A percentile compares a stretch with the other conserved stretches of the same genome.
These are phyloP conservation scores for Belgica antarctica DNA, from an alignment of 2,888 invertebrate genomes.

Conservation along the genomic window DNA sequence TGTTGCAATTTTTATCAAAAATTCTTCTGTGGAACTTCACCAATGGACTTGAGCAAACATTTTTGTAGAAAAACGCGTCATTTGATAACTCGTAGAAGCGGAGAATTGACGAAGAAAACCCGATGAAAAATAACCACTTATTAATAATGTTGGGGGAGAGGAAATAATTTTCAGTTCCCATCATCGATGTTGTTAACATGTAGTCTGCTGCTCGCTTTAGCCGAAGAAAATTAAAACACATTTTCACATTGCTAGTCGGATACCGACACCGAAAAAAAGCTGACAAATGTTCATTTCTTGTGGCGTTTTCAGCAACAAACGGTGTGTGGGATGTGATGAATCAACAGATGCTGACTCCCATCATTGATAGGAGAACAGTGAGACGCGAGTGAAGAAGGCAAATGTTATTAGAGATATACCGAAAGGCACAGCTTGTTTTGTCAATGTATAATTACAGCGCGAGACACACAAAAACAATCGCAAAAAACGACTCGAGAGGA, in stretches of 20 bases:
- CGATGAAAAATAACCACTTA: constrained; percentile 32
- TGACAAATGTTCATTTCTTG: constrained; percentile 22
- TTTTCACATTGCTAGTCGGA: background rate
- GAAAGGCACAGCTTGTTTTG: constrained; percentile 18
- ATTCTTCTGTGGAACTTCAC: no score
- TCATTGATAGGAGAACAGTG: background rate
- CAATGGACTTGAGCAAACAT: background rate
- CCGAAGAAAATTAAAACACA: background rate
- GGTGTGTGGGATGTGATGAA: background rate
- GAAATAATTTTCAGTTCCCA: constrained; percentile 15
- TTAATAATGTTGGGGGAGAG: constrained; percentile 23
- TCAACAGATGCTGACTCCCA: constrained; percentile 37
- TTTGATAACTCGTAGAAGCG: background rate
- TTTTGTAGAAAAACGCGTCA: background rate
- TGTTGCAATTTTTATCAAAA: no score
- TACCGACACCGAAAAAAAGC: background rate
- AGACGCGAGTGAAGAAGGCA: background rate
- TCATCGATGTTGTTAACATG: background rate
- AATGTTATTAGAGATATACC: background rate
- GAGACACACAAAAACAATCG: background rate
- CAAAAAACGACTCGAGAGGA: constrained; percentile 1
- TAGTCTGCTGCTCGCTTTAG: background rate
- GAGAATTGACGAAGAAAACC: background rate
- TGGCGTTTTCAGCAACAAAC: constrained; percentile 8
- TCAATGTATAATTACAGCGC: constrained; percentile 20